Evolutionary conservation across 2,888 invertebrate species (phyloP).

Genomic region (Marasmarcha lunaedactyla): DNA sequence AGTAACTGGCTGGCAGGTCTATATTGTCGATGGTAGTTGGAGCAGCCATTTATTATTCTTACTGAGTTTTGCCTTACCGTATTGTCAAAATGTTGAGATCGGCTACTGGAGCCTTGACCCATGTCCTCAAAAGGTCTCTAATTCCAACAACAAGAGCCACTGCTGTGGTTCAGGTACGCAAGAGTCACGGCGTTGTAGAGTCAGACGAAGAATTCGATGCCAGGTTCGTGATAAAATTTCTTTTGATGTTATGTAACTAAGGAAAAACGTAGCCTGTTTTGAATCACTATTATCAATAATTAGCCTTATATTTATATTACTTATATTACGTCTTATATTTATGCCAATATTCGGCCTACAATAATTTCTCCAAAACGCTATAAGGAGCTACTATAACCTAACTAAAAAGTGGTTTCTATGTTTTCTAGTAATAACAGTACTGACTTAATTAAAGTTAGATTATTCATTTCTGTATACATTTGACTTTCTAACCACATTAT

Average conservation of each 20-base stretch:
- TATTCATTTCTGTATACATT: no score
- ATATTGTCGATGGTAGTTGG: conserved; percentile 16
- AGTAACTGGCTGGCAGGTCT: not conserved
- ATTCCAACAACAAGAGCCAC: conserved; percentile 39
- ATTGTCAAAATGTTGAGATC: conserved; percentile 57
- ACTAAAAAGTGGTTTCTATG: not conserved
- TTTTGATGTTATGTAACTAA: conserved; percentile 62
- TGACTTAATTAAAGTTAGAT: no score
- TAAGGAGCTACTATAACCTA: no score
- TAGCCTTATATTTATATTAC: no score
- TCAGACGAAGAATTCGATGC: conserved; percentile 89
- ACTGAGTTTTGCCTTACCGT: conserved; percentile 31
- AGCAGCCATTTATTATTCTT: conserved; percentile 58
- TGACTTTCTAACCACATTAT: no score
- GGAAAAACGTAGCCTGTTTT: no score
- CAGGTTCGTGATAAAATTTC: conserved; percentile 51
- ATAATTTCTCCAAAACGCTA: no score
- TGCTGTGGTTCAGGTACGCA: conserved; percentile 37
- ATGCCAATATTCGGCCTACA: no score
- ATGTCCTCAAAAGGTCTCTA: conserved; percentile 49
- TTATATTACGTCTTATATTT: no score
- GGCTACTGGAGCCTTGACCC: conserved; percentile 45
- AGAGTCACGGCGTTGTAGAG: conserved; percentile 70
- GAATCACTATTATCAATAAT: no score
- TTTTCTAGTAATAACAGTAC: no score